Evolutionary conservation across 2,797 vertebrate genomes (phyloP), one percentile per base, ranked within the genome.

Genomic region (Miichthys miiuy): DNA sequence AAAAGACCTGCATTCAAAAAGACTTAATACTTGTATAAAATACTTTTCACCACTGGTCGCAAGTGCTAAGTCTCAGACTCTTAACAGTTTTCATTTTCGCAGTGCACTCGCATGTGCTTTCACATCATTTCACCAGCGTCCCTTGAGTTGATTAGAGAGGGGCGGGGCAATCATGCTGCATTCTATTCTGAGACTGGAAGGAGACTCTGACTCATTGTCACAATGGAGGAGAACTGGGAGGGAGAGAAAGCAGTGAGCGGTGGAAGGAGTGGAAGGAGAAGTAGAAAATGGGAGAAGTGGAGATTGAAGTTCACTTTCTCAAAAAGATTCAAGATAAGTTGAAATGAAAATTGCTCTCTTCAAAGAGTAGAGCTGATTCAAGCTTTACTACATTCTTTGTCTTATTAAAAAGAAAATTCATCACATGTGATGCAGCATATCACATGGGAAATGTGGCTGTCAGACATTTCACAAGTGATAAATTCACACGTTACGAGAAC

Each of bases 171-270:
- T 83, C 84, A 66, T 73, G 76, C 80, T 82, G 73, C 23, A 7
- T 82, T 92, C 90, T 92, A 85, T 90, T 93, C 83, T 83, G 79
- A 86, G 85, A 73, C 55, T 80, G 77, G 79, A 83, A 57, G 82
- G 91, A 94, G 83, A 93, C 63, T 87, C 89, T 94, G 93, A 94
- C 86, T 94, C 94, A 94, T 83, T 81, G 83, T 92, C 88, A 94
- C 87, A 84, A 52, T 71, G 78, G 63, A 86, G 84, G 70, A 65
- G 74, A 27, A 5, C 1, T 8, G 72, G 48, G 74, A 75, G 77
- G 41, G 66, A 71, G 75, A 51, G 41, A 47, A 8, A 72, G 68
- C 23, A 38, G 44, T 21, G 68, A 56, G 54, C 0, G 7, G 2
- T 17, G 60, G 56, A 75, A 61, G 70, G 66, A 54, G 66, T 25